A percentile compares a stretch with the other conserved stretches of the same genome.
These are phyloP conservation scores for Ylistrum balloti DNA, from an alignment of 1,140 invertebrate species.

Conservation along the genomic window DNA sequence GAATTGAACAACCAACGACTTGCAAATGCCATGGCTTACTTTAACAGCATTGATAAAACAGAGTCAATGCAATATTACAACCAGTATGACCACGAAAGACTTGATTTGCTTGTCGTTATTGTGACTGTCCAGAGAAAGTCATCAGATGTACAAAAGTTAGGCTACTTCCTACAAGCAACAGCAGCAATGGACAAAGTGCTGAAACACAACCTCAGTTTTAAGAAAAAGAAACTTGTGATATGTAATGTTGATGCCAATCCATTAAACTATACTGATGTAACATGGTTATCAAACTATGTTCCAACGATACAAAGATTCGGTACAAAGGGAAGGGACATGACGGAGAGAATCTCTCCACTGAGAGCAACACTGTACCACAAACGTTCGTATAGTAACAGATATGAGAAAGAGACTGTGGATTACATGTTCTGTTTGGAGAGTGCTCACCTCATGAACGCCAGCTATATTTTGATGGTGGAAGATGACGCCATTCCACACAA, in stretches of 20 bases:
- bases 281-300: conserved; percentile 42
- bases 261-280: conserved; percentile 44
- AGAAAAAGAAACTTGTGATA: conserved; percentile 54
- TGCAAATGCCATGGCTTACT: conserved; percentile 46
- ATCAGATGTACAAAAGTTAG: conserved; percentile 42
- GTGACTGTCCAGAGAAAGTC: conserved; percentile 57
- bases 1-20: conserved; percentile 51
- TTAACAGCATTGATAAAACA: conserved; percentile 41
- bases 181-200: conserved; percentile 56
- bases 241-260: conserved; percentile 62
- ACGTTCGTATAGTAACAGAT: conserved; percentile 44
- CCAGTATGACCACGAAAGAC: conserved; percentile 40
- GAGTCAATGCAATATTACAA: conserved; percentile 46
- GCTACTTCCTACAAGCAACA: conserved; percentile 54
- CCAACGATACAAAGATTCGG: conserved; percentile 48
- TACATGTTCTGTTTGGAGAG: conserved; percentile 69
- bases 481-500: conserved; percentile 64
- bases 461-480: conserved; percentile 66
- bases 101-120: conserved; percentile 54
- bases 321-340: not conserved
- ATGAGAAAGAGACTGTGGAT: conserved; percentile 64
- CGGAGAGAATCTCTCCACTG: not conserved
- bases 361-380: conserved; percentile 42
- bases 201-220: conserved; percentile 48
- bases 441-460: conserved; percentile 55